Percentiles rank a stretch among this genome's conserved stretches.
Evolutionary conservation across 2,113 vertebrate species (phyloP).

Genomic region (Seriola rivoliana): DNA sequence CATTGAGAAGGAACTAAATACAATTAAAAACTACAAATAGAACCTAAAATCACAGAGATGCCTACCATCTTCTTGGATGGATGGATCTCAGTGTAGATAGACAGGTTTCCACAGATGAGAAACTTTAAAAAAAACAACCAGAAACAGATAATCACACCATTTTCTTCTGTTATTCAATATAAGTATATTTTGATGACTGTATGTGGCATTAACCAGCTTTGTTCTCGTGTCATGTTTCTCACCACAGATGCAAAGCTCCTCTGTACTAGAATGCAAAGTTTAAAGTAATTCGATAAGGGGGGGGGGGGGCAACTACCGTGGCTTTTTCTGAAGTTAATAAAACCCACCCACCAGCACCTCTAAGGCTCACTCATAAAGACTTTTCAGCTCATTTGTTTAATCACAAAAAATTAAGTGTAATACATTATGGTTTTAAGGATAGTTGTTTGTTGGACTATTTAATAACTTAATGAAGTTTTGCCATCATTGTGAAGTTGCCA

Average conservation of each 20-base stretch:
- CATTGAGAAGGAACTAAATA: neutral
- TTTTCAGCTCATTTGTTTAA: too few species aligned
- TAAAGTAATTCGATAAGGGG: too few species aligned
- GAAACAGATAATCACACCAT: neutral
- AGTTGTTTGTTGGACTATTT: too few species aligned
- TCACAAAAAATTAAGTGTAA: too few species aligned
- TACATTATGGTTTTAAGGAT: too few species aligned
- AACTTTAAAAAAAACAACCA: conserved; percentile 63
- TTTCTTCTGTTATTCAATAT: neutral
- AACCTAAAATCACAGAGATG: neutral
- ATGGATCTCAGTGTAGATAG: conserved; percentile 71
- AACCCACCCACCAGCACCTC: too few species aligned
- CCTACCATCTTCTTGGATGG: conserved; percentile 77
- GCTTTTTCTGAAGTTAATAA: too few species aligned
- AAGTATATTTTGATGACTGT: neutral
- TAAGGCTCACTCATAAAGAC: too few species aligned
- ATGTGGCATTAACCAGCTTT: neutral
- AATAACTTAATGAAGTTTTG: too few species aligned
- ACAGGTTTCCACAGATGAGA: conserved; percentile 69
- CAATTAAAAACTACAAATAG: conserved; percentile 14
- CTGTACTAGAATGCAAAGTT: neutral
- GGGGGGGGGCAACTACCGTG: too few species aligned
- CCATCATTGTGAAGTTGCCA: too few species aligned
- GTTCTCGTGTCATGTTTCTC: neutral
- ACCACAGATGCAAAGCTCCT: too few species aligned